Conservation (phyloP, 2,797 vertebrate species). For the Scolopax bukidnonensis region DNA sequence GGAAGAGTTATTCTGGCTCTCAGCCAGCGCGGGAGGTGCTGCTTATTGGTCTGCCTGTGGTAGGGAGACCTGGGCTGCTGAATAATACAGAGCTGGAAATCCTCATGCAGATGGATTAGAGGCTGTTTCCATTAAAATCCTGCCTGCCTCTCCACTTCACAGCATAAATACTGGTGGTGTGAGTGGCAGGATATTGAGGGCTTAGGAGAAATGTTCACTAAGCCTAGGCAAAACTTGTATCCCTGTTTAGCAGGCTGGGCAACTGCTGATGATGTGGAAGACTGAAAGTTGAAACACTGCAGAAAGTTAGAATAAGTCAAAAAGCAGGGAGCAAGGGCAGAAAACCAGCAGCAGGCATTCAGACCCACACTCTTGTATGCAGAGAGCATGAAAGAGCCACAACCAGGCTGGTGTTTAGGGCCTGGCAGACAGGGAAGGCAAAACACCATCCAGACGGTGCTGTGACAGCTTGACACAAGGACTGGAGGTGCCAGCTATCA, state of each 20-base stretch:
- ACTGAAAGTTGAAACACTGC: accelerated
- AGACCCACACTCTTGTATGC: background rate
- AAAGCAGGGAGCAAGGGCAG: background rate
- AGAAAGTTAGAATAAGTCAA: background rate
- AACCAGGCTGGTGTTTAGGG: background rate
- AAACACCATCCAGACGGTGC: background rate
- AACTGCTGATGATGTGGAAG: background rate
- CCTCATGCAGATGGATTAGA: background rate
- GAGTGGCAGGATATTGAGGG: background rate
- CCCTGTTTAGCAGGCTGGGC: background rate
- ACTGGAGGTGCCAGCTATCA: accelerated
- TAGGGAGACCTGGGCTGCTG: background rate
- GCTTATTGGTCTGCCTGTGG: background rate
- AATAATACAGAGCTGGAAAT: background rate
- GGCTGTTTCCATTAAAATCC: conserved; percentile 14
- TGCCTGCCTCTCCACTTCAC: background rate
- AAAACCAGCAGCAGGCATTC: background rate
- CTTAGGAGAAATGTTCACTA: background rate
- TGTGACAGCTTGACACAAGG: background rate
- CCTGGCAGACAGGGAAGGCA: background rate
- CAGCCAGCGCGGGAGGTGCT: background rate
- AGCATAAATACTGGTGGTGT: background rate
- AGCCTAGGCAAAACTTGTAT: background rate
- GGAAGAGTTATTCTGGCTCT: background rate
- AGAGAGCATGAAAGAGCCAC: background rate